A percentile compares a stretch with the other conserved stretches of the same genome.
Evolutionary conservation across 2,797 vertebrate genomes (phyloP).

Genomic region (Margarornis squamiger): DNA sequence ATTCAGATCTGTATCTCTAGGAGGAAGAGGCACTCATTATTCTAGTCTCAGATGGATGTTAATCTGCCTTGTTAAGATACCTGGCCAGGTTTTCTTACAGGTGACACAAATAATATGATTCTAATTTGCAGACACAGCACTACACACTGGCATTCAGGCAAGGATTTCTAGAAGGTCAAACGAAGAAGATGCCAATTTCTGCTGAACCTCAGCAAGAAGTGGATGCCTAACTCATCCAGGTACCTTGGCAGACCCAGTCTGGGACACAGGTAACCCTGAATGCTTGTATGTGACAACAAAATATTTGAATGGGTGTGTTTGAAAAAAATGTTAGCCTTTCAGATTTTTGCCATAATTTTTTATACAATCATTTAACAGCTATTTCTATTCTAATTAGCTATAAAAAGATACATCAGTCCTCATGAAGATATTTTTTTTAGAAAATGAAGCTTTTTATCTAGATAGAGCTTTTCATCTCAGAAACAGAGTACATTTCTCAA

Average conservation of each 20-base stretch:
- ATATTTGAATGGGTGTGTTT: not conserved
- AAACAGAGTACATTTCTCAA: not conserved
- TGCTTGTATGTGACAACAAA: not conserved
- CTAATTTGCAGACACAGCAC: not conserved
- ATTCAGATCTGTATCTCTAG: conserved; percentile 32
- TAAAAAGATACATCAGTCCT: not conserved
- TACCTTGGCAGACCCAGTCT: not conserved
- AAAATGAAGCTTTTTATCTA: conserved; percentile 7
- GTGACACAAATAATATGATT: not conserved
- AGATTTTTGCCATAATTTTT: not conserved
- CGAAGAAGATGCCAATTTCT: not conserved
- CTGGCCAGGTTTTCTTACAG: not conserved
- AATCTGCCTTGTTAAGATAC: conserved; percentile 45
- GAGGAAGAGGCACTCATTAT: conserved; percentile 21
- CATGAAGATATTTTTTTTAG: not conserved
- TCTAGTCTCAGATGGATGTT: conserved; percentile 40
- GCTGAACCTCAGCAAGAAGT: not conserved
- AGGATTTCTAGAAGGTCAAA: conserved; percentile 29
- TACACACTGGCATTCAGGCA: not conserved
- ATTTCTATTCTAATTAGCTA: not conserved
- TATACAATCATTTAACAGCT: not conserved
- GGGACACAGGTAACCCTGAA: not conserved
- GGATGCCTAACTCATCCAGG: not conserved
- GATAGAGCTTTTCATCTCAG: conserved; percentile 28
- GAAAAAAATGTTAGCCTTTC: not conserved